Base-by-base conservation (phyloP, 30 jellyfish, hydroid and myxozoan genomes). In the Aurelia sp. region DNA sequence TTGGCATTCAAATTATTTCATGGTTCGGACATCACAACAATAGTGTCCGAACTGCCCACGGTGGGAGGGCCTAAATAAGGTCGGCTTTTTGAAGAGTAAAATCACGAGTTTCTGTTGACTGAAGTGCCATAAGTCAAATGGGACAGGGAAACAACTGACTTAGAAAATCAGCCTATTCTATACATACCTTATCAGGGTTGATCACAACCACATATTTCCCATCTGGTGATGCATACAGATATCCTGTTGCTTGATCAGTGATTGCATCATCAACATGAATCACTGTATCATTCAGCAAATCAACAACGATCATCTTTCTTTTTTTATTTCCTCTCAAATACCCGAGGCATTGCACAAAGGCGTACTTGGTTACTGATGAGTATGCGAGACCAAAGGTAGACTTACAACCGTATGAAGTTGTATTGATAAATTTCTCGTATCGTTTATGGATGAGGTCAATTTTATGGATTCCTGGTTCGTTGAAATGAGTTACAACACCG, bases 321-420 rank as follows among this genome's bases (percentile, higher is more conserved):
- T 50, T 3, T 27, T 35, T 60, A 11, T 27, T 62, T 27, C 87
- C 87, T 40, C 55, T 76, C 76, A 76, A 60, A 17, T 20, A 18
- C 40, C 87, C 87, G 63, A 76, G 87, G 41, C 87, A 76, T 44
- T 76, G 87, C 21, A 76, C 87, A 40, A 76, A 76, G 3, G 87
- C 87, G 69, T 58, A 76, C 48, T 76, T 76, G 18, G 61, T 40
- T 4, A 57, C 53, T 4, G 87, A 76, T 6, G 87, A 21, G 33
- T 57, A 76, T 1, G 87, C 87, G 11, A 76, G 76, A 70, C 87
- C 87, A 6, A 76, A 76, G 1, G 87, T 76, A 27, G 87, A 60
- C 17, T 27, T 76, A 33, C 87, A 76, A 15, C 77, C 87, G 40
- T 76, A 60, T 12, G 50, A 6, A 19, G 87, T 19, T 1, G 73